phyloP scores from a whole-genome alignment of 1,140 invertebrate species.

The Saccostrea cuccullata region DNA sequence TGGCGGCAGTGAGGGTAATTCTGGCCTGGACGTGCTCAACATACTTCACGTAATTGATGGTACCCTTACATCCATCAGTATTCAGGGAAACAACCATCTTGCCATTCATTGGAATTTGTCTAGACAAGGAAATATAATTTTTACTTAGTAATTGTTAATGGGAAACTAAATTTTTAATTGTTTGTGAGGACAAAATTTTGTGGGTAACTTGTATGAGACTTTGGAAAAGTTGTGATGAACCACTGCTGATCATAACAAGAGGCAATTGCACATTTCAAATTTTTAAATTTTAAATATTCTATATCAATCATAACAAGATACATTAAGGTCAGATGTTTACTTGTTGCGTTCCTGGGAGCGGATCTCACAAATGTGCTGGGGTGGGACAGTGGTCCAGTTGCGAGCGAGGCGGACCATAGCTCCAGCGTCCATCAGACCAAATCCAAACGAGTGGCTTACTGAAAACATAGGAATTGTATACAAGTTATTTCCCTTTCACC shows the following conservation, averaged over 20 bases:
- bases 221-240: too few species aligned
- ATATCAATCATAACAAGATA: too few species aligned
- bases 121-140: constrained; percentile 54
- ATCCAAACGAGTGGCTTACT: constrained; percentile 99
- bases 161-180: too few species aligned
- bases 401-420: constrained; percentile 97
- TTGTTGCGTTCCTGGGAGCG: constrained; percentile 68
- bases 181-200: too few species aligned
- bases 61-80: constrained; percentile 88
- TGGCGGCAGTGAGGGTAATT: constrained; percentile 91
- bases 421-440: constrained; percentile 97
- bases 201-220: too few species aligned
- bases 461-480: constrained; percentile 41
- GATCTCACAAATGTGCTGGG: constrained; percentile 76
- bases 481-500: background rate
- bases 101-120: constrained; percentile 72
- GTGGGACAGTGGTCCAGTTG: constrained; percentile 86
- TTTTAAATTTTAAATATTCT: too few species aligned
- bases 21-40: constrained; percentile 98
- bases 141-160: too few species aligned
- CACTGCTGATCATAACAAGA: too few species aligned
- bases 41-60: constrained; percentile 95
- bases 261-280: too few species aligned
- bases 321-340: constrained; percentile 48
- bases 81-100: constrained; percentile 70